A percentile compares a stretch with the other conserved stretches of the same genome.
Evolutionary conservation across 2,888 invertebrate species (phyloP).

Genomic region (Xestia ashworthii): DNA sequence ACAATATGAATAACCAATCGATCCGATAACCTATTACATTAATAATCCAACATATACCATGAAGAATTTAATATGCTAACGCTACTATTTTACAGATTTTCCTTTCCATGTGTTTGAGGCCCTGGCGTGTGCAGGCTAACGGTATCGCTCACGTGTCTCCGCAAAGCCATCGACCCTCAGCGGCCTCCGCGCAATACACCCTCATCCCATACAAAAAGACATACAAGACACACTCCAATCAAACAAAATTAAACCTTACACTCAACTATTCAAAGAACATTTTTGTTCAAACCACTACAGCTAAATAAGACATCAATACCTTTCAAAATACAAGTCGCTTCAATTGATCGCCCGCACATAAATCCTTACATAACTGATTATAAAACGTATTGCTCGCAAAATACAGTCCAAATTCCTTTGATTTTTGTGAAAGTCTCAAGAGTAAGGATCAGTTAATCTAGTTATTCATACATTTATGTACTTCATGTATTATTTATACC

Average conservation of each 20-base stretch:
- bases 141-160: constrained; percentile 89
- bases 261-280: not conserved
- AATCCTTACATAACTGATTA: constrained; percentile 68
- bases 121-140: constrained; percentile 85
- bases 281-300: constrained; percentile 6
- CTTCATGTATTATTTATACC: constrained; percentile 65
- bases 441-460: constrained; percentile 64
- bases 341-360: constrained; percentile 77
- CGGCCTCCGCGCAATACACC: constrained; percentile 87
- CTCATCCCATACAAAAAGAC: constrained; percentile 29
- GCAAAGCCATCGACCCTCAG: constrained; percentile 88
- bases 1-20: constrained; percentile 21
- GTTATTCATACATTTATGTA: constrained; percentile 66
- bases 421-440: constrained; percentile 30
- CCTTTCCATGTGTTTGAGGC: constrained; percentile 85
- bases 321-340: constrained; percentile 68
- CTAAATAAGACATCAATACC: constrained; percentile 49
- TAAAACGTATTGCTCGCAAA: constrained; percentile 64
- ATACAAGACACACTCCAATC: constrained; percentile 18
- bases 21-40: constrained; percentile 25
- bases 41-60: not conserved
- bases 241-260: constrained; percentile 39
- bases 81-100: constrained; percentile 83
- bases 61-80: constrained; percentile 68
- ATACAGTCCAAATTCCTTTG: constrained; percentile 68